Conservation (phyloP, 2,113 vertebrate genomes). For the Eira barbara region DNA sequence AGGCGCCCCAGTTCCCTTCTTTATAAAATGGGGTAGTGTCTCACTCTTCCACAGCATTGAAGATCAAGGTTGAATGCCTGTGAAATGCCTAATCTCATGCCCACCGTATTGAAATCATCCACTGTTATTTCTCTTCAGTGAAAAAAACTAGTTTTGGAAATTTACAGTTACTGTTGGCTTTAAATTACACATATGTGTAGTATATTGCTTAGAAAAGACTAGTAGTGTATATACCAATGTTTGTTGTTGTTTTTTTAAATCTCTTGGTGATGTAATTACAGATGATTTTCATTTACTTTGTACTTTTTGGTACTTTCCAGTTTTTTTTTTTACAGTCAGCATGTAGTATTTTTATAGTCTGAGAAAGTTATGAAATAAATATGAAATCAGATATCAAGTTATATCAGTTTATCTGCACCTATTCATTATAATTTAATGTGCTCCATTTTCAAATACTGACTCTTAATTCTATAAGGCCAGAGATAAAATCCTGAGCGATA, state of each 20-base stretch:
- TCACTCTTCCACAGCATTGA: background rate
- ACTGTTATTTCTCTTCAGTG: background rate
- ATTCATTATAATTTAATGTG: background rate
- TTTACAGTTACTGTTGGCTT: background rate
- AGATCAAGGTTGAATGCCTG: background rate
- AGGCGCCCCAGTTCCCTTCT: background rate
- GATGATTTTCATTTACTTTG: slow-evolving; percentile 30
- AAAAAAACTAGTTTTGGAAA: slow-evolving; percentile 20
- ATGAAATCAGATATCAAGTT: background rate
- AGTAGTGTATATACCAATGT: background rate
- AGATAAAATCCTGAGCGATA: background rate
- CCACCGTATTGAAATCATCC: background rate
- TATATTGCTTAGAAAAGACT: background rate
- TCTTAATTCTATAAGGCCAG: background rate
- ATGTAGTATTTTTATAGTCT: background rate
- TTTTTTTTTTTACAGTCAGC: background rate
- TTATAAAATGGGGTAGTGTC: background rate
- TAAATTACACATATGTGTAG: background rate
- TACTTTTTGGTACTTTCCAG: background rate
- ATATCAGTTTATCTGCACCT: background rate
- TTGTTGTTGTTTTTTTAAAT: background rate
- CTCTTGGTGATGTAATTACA: background rate
- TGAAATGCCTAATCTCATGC: background rate
- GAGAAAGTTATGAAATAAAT: slow-evolving; percentile 2
- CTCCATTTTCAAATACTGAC: background rate